Evolutionary conservation across 2,888 invertebrate genomes (phyloP), one percentile per base, ranked within the genome.

Genomic region (Epistrophe eligans): DNA sequence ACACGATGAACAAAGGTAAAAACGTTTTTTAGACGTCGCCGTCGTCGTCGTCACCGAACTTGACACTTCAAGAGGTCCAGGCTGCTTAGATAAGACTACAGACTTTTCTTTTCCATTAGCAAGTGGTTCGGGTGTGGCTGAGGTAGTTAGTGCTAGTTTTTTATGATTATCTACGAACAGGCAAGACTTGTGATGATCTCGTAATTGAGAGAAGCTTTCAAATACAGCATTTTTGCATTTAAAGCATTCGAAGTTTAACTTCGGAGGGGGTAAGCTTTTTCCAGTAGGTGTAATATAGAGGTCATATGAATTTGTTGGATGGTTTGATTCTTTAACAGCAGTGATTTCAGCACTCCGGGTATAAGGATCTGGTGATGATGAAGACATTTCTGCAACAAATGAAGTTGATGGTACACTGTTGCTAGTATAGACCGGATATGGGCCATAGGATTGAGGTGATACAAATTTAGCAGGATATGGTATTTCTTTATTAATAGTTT

Each of bases 1-100:
- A 92, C 97, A 97, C 0, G 96, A 96, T 15, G 96, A 96, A 91
- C 97, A 97, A 71, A 97, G 93, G 91, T 96, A 97, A 83, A 97
- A 96, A 91, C 96, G 96, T 74, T 91, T 91, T 57, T 90, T 91
- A 40, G 89, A 45, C 10, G 50, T 17, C 2, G 67, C 19, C 5
- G 66, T 8, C 13, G 62, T 40, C 2, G 35, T 35, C 9, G 35
- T 9, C 35, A 71, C 13, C 15, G 73, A 19, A 62, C 40, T 66
- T n/a, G 77, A n/a, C 10, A 28, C 17, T 48, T 66, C 80, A 40
- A 57, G 77, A 0, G 55, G 15, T 43, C 66, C 72, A 38, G 17
- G n/a, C 1, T 50, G 43, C 11, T 55, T 35, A 50, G 19, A 10
- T n/a, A 70, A 11, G 3, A 9, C 55, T 15, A 70, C 55, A 13